These are phyloP conservation scores for Prochilodus magdalenae DNA, from an alignment of 2,113 vertebrate species.

Conservation along the genomic window DNA sequence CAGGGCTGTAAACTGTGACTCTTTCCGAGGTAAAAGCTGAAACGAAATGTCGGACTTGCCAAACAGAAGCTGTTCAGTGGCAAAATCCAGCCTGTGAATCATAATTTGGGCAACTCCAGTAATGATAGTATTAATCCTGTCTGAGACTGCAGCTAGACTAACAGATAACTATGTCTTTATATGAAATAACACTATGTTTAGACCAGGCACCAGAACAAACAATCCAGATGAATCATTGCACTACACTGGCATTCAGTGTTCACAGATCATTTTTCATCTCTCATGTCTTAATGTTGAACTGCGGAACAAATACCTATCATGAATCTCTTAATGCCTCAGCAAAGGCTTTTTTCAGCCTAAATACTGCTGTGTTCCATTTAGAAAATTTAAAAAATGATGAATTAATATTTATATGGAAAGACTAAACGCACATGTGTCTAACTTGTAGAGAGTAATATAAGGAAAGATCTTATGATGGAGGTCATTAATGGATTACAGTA, in stretches of 20 bases:
- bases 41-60: neutral
- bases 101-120: neutral
- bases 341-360: neutral
- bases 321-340: neutral
- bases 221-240: slow-evolving; percentile 1
- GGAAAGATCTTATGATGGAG: neutral
- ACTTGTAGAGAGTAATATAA: neutral
- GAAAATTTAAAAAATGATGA: neutral
- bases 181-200: neutral
- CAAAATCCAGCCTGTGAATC: neutral
- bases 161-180: neutral
- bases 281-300: slow-evolving; percentile 12
- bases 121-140: neutral
- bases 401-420: neutral
- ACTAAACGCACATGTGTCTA: slow-evolving; percentile 5
- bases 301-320: slow-evolving; percentile 5
- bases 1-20: neutral
- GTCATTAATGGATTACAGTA: neutral
- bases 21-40: neutral
- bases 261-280: slow-evolving; percentile 26
- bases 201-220: slow-evolving; percentile 2
- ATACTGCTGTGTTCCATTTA: slow-evolving; percentile 19
- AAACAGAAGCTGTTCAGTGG: slow-evolving; percentile 2
- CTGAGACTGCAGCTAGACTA: neutral
- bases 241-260: slow-evolving; percentile 33